Evolutionary conservation across 2,888 invertebrate species (phyloP).

Genomic region (Chydorus sphaericus): DNA sequence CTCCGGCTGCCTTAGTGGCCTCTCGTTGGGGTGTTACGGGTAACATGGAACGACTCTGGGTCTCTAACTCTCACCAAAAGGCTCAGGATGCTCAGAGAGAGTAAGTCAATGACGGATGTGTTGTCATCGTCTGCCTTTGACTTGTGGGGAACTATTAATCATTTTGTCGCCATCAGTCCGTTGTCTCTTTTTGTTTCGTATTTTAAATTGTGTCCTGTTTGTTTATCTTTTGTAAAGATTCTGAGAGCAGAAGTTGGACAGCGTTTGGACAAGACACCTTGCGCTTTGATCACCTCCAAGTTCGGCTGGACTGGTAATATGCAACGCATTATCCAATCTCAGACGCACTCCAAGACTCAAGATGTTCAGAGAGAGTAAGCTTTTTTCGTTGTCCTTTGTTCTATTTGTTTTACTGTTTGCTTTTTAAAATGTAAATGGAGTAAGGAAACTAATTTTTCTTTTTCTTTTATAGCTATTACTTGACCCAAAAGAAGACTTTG

Average conservation of each 20-base stretch:
- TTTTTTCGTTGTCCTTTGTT: neutral
- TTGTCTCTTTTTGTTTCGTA: no score
- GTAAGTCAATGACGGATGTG: constrained; percentile 25
- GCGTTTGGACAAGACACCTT: constrained; percentile 39
- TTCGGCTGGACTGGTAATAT: constrained; percentile 50
- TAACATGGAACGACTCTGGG: constrained; percentile 93
- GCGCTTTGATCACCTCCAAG: constrained; percentile 41
- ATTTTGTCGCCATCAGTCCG: neutral
- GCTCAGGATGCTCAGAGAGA: constrained; percentile 76
- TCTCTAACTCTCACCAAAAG: constrained; percentile 93
- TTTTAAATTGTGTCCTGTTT: neutral
- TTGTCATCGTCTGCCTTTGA: constrained; percentile 9
- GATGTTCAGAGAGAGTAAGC: constrained; percentile 36
- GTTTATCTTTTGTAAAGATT: constrained; percentile 26
- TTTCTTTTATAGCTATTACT: constrained; percentile 44
- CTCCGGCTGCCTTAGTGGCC: constrained; percentile 92
- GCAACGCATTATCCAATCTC: constrained; percentile 42
- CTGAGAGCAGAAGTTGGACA: constrained; percentile 41
- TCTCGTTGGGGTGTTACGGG: constrained; percentile 97
- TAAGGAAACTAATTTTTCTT: constrained; percentile 7
- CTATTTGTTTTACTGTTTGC: neutral
- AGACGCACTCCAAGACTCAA: constrained; percentile 43
- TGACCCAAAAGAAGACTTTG: constrained; percentile 87
- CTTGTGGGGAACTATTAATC: constrained; percentile 1
- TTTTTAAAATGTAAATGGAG: neutral